A percentile compares a stretch with the other conserved stretches of the same genome.
These are phyloP conservation scores for Athene cunicularia DNA, from an alignment of 2,113 vertebrate species.

Conservation along the genomic window DNA sequence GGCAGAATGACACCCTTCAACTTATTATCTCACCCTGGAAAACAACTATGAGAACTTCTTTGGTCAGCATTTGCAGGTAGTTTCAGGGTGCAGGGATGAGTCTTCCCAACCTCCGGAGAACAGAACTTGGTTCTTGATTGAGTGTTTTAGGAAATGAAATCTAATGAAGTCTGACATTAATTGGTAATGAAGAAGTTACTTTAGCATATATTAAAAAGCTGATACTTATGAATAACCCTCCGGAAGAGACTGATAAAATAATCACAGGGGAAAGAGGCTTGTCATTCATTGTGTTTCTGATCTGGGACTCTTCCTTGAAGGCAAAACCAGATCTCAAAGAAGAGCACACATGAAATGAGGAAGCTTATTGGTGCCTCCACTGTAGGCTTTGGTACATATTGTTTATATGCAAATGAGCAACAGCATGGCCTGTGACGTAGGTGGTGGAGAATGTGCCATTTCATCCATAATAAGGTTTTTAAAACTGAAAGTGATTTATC, in stretches of 20 bases:
- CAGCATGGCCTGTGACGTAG: accelerated
- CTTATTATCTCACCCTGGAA: not conserved
- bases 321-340: not conserved
- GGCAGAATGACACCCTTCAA: not conserved
- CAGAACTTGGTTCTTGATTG: not conserved
- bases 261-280: not conserved
- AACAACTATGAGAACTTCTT: not conserved
- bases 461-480: not conserved
- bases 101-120: not conserved
- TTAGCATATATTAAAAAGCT: not conserved
- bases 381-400: not conserved
- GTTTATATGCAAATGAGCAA: not conserved
- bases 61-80: not conserved
- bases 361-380: not conserved
- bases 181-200: not conserved
- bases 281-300: not conserved
- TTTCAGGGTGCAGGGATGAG: not conserved
- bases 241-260: not conserved
- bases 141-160: not conserved
- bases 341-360: not conserved
- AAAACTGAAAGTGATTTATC: not conserved
- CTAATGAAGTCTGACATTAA: not conserved
- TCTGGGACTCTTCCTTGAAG: not conserved
- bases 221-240: not conserved
- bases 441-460: not conserved